Evolutionary conservation across 2,888 invertebrate genomes (phyloP), one percentile per base, ranked within the genome.

Genomic region (Lasiommata megera): DNA sequence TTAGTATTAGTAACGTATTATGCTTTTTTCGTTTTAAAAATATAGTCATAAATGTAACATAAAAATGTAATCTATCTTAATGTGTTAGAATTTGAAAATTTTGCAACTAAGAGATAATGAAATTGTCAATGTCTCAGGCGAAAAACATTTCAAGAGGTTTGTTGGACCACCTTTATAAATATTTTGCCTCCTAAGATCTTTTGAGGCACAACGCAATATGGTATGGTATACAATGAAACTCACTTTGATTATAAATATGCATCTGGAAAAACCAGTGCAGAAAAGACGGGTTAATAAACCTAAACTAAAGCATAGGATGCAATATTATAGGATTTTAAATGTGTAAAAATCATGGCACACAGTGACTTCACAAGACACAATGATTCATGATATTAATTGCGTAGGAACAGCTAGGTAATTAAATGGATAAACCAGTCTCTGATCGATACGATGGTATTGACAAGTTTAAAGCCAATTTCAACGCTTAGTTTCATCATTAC

Each of bases 91-190:
- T 40, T 50, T 29, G 29, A 50, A 11, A 40, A 17, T 29, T 23
- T 52, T 17, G 17, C n/a, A n/a, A n/a, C n/a, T n/a, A n/a, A n/a
- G n/a, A 28, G 6, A 17, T 41, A 54, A 56, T 54, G 23, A 54
- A 46, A 43, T 60, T 38, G 44, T 52, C 51, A 56, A 58, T 54
- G 56, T 56, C 54, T 55, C 60, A 55, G 62, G 66, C 74, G 79
- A 82, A 82, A 79, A 79, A 75, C 79, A 85, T 84, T 84, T 83
- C 79, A 60, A 69, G 65, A 73, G 72, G 77, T 74, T 79, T 81
- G 82, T 83, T 82, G 78, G 79, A 80, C 76, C 73, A 72, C 69
- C 69, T 66, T 64, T 60, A 59, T 70, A 69, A 71, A 69, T 70
- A 71, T 75, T 76, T 76, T 73, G 67, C 64, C 69, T 67, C 67